Conservation (phyloP, 2,888 invertebrate genomes). For the Philonicus albiceps region DNA sequence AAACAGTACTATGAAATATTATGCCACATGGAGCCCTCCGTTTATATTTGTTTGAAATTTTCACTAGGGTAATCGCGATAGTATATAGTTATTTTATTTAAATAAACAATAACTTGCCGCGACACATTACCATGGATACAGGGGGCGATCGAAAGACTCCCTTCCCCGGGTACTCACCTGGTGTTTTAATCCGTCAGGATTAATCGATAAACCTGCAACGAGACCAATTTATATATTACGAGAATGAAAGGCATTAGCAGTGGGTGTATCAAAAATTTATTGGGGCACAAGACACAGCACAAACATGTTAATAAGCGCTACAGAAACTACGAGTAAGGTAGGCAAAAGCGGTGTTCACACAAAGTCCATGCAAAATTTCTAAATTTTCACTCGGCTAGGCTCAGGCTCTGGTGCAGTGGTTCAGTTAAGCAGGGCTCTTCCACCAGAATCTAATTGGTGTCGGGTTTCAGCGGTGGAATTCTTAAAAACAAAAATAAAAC, state of each 20-base stretch:
- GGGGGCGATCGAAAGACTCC: not conserved
- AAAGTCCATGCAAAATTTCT: not conserved
- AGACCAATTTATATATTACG: not conserved
- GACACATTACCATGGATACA: not conserved
- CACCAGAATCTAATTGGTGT: not conserved
- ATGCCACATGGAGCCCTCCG: not conserved
- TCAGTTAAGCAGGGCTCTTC: not conserved
- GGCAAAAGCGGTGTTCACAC: not conserved
- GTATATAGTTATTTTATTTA: not conserved
- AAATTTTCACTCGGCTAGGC: not conserved
- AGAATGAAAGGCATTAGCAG: not conserved
- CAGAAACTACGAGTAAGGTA: not conserved
- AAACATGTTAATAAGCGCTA: not conserved
- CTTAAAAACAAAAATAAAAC: not conserved
- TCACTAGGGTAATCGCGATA: not conserved
- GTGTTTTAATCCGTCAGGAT: not conserved
- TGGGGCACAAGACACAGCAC: not conserved
- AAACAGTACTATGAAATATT: not conserved
- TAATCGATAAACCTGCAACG: slow-evolving; percentile 8
- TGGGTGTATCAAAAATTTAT: not conserved
- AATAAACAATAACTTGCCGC: not conserved
- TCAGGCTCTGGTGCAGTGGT: not conserved
- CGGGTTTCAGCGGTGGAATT: not conserved
- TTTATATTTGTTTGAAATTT: not conserved
- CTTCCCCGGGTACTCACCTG: not conserved